phyloP scores from a whole-genome alignment of 2,797 vertebrate species.

The Fistularia tabacaria region DNA sequence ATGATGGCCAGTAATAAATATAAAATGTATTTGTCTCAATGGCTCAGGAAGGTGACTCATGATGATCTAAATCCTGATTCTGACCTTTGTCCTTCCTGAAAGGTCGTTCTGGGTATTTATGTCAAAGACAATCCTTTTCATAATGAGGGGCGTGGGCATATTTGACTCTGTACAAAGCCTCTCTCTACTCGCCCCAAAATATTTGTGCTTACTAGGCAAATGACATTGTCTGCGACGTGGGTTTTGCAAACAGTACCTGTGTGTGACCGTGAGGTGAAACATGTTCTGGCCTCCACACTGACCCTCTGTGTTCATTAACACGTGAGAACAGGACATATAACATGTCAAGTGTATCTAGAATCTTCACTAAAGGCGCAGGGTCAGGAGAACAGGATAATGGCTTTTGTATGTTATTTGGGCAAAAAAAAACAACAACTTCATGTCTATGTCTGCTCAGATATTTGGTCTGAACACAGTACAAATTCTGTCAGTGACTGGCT shows the following conservation, averaged over 20 bases:
- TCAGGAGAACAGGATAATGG: not conserved
- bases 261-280: slow-evolving; percentile 5
- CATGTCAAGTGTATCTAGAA: not conserved
- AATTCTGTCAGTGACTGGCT: not conserved
- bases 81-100: slow-evolving; percentile 25
- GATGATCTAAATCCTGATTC: slow-evolving; percentile 26
- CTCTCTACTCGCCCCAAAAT: slow-evolving; percentile 10
- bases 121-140: slow-evolving; percentile 47
- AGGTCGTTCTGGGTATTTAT: slow-evolving; percentile 43
- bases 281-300: slow-evolving; percentile 7
- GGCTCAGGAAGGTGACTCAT: slow-evolving; percentile 9
- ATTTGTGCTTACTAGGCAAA: slow-evolving; percentile 56
- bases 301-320: not conserved
- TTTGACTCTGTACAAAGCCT: slow-evolving; percentile 19
- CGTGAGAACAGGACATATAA: not conserved
- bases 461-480: slow-evolving; percentile 26
- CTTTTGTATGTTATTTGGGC: not conserved
- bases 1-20: not conserved
- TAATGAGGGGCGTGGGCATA: slow-evolving; percentile 9
- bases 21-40: slow-evolving; percentile 28
- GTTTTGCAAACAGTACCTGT: slow-evolving; percentile 18
- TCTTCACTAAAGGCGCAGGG: not conserved
- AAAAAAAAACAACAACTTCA: slow-evolving; percentile 4
- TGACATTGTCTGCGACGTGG: slow-evolving; percentile 28
- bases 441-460: slow-evolving; percentile 10